A percentile compares a stretch with the other conserved stretches of the same genome.
Evolutionary conservation across 1,140 invertebrate genomes (phyloP).

Genomic region (Phymastichus coffea): DNA sequence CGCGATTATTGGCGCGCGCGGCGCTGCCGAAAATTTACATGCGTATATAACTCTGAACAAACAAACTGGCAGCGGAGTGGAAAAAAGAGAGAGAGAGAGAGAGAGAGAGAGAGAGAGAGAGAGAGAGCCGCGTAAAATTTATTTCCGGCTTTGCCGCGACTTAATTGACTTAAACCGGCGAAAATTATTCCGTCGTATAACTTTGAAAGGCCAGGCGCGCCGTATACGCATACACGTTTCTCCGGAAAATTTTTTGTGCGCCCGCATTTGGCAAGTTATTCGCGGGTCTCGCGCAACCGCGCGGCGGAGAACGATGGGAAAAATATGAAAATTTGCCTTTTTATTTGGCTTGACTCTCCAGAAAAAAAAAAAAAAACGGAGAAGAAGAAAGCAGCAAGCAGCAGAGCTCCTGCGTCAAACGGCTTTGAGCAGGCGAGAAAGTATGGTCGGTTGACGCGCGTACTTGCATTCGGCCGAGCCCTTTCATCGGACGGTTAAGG

Average conservation of each 20-base stretch:
- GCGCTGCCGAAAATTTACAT: constrained; percentile 15
- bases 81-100: background rate
- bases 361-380: no score
- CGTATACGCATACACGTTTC: no score
- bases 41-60: background rate
- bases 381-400: no score
- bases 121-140: constrained; percentile 6
- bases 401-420: no score
- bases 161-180: constrained; percentile 21
- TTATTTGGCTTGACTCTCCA: no score
- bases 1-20: background rate
- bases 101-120: background rate
- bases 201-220: no score
- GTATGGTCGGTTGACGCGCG: background rate
- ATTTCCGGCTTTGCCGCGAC: constrained; percentile 14
- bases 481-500: constrained; percentile 22
- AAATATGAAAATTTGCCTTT: background rate
- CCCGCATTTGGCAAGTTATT: constrained; percentile 3
- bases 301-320: background rate
- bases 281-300: background rate
- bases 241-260: background rate
- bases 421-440: no score
- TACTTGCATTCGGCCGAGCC: background rate
- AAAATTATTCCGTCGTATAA: constrained; percentile 6
- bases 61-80: background rate